These are phyloP conservation scores for Leptobrachium leishanense DNA, from an alignment of 2,113 vertebrate species.

Conservation along the genomic window DNA sequence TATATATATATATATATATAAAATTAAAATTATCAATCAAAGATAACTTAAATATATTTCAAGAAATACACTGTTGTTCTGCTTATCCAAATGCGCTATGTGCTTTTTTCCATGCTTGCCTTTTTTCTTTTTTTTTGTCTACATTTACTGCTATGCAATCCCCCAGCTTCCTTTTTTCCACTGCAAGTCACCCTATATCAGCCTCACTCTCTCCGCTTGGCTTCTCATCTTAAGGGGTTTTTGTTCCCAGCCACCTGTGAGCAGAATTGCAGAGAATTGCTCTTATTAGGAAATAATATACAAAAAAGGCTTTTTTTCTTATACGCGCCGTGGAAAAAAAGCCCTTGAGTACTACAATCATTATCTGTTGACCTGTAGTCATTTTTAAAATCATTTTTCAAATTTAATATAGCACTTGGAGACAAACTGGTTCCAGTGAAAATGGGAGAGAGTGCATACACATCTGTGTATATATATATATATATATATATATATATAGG, in stretches of 20 bases:
- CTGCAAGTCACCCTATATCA: constrained; percentile 12
- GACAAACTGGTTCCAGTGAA: too few species aligned
- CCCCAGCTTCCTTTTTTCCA: not conserved
- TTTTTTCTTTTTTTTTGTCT: not conserved
- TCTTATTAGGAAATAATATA: not conserved
- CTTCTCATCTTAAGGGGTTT: constrained; percentile 43
- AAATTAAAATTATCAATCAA: too few species aligned
- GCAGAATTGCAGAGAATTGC: not conserved
- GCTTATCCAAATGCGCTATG: not conserved
- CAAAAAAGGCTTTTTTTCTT: not conserved
- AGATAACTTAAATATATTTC: too few species aligned
- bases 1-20: too few species aligned
- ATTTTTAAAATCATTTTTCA: not conserved
- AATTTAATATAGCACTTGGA: not conserved
- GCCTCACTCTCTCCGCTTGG: constrained; percentile 1
- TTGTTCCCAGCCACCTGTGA: constrained; percentile 58
- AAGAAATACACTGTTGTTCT: not conserved
- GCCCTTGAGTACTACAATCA: too few species aligned
- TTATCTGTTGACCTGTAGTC: too few species aligned
- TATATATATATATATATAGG: too few species aligned
- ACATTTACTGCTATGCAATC: constrained; percentile 15
- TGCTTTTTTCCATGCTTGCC: not conserved
- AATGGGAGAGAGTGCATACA: not conserved
- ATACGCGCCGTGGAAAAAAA: too few species aligned
- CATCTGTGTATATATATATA: too few species aligned